Conservation (phyloP, 2,797 vertebrate species). For the Halcyon badia region DNA sequence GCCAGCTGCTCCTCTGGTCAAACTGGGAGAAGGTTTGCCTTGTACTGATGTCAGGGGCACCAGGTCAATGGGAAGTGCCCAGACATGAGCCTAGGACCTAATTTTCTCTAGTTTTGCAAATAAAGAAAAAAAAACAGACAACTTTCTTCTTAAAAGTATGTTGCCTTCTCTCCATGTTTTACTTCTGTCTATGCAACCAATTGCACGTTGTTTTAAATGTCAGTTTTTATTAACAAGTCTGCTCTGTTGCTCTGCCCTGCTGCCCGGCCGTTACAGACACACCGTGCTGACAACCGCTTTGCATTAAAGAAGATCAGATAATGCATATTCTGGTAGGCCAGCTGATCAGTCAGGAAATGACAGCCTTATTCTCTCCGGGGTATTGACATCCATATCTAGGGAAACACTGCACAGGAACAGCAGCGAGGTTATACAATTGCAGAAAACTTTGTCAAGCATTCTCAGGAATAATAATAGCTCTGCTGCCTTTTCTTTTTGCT, state of each 20-base stretch:
- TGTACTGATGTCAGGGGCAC: not conserved
- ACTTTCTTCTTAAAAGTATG: not conserved
- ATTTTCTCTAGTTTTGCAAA: not conserved
- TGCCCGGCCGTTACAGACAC: not conserved
- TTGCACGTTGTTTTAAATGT: not conserved
- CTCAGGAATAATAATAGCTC: not conserved
- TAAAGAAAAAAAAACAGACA: not conserved
- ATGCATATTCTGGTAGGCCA: not conserved
- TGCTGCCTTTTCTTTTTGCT: not conserved
- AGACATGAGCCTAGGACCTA: not conserved
- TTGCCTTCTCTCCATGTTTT: rapidly evolving
- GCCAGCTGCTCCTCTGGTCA: not conserved
- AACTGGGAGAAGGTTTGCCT: not conserved
- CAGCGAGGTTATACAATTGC: not conserved
- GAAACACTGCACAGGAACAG: not conserved
- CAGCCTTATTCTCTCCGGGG: not conserved
- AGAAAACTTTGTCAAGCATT: not conserved
- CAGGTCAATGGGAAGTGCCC: not conserved
- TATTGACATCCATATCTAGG: not conserved
- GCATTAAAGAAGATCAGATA: not conserved
- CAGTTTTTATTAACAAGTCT: not conserved
- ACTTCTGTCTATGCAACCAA: not conserved
- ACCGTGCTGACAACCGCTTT: not conserved
- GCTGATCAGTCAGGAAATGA: not conserved
- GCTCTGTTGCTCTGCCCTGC: not conserved